Conservation (phyloP, 2,888 invertebrate species). For the Lathronympha strigana region DNA sequence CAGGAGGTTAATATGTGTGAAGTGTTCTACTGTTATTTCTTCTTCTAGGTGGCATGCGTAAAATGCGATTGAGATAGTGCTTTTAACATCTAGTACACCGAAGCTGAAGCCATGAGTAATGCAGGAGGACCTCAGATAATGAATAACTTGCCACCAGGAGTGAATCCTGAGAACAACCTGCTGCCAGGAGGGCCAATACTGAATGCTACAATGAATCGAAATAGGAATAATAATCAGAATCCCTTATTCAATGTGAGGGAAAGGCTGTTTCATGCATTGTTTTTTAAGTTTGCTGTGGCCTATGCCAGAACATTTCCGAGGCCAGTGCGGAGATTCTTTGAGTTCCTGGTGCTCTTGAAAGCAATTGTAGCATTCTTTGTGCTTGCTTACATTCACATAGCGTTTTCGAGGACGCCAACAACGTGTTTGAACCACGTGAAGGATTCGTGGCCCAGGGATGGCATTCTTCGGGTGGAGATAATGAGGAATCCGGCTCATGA, state of each 20-base stretch:
- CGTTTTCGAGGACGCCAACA: constrained; percentile 95
- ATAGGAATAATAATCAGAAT: constrained; percentile 87
- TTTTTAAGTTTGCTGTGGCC: constrained; percentile 95
- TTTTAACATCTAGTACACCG: constrained; percentile 24
- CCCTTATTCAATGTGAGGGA: constrained; percentile 94
- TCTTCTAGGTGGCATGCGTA: constrained; percentile 64
- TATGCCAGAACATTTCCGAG: constrained; percentile 96
- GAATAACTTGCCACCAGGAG: constrained; percentile 77
- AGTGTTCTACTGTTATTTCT: constrained; percentile 49
- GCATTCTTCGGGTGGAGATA: constrained; percentile 96
- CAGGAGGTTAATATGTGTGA: constrained; percentile 57
- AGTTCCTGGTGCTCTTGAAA: constrained; percentile 92
- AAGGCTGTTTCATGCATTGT: constrained; percentile 96
- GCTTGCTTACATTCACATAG: constrained; percentile 97
- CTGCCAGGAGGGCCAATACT: constrained; percentile 83
- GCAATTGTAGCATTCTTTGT: constrained; percentile 93
- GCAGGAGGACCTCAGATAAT: constrained; percentile 67
- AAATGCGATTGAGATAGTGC: constrained; percentile 56
- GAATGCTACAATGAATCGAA: constrained; percentile 78
- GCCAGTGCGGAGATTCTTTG: constrained; percentile 91
- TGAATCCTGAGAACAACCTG: constrained; percentile 80
- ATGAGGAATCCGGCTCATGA: constrained; percentile 87
- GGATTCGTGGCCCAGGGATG: constrained; percentile 97
- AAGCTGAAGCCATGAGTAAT: constrained; percentile 63
- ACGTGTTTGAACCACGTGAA: constrained; percentile 96